phyloP scores from a whole-genome alignment of 2,797 vertebrate genomes.

The Lycodopsis pacificus region DNA sequence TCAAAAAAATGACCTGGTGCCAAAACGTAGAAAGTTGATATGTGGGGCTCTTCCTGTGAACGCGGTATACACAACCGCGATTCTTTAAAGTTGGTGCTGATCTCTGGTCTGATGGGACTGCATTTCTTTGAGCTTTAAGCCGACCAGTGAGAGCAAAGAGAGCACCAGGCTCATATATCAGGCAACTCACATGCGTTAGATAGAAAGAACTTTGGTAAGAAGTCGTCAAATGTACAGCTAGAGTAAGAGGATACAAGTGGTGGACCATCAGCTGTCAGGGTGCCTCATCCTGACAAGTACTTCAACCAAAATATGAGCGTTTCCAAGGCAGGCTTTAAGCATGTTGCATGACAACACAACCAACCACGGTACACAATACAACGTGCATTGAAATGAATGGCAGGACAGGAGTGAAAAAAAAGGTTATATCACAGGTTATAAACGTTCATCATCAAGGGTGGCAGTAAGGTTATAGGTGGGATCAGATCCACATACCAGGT shows the following conservation, averaged over 20 bases:
- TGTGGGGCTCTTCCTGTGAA: background rate
- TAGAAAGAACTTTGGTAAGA: background rate
- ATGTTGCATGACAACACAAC: constrained; percentile 73
- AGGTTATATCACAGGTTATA: constrained; percentile 65
- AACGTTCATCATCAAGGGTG: constrained; percentile 39
- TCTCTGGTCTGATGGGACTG: background rate
- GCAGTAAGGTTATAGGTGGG: constrained; percentile 45
- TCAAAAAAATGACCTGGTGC: background rate
- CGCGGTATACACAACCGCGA: background rate
- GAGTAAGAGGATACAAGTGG: background rate
- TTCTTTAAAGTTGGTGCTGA: background rate
- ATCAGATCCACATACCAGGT: constrained; percentile 90
- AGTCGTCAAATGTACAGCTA: background rate
- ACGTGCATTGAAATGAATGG: constrained; percentile 70
- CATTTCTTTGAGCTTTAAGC: constrained; percentile 21
- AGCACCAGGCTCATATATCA: background rate
- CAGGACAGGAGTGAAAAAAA: constrained; percentile 67
- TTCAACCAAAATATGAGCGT: constrained; percentile 42
- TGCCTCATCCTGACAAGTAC: constrained; percentile 27
- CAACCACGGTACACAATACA: constrained; percentile 67
- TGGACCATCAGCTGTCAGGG: constrained; percentile 20
- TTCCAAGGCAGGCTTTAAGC: constrained; percentile 80
- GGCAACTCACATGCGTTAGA: background rate
- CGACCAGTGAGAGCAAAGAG: constrained; percentile 29
- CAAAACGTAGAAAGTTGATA: background rate